Evolutionary conservation across 2,797 vertebrate species (phyloP).

Genomic region (Tinamus major): DNA sequence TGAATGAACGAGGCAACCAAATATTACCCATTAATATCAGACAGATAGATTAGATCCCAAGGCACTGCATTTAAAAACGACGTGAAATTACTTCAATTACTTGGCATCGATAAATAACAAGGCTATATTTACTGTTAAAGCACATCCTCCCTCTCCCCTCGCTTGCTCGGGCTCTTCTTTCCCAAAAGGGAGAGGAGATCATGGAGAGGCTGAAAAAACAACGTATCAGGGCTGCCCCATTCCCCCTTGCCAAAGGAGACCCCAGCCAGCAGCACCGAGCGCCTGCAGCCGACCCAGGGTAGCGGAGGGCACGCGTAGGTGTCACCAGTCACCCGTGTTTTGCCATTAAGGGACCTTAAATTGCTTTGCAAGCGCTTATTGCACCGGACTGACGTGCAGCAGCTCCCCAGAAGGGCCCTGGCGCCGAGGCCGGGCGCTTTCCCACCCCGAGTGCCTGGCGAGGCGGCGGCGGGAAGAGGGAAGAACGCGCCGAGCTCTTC

Average conservation of each 20-base stretch:
- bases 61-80: slow-evolving; percentile 69
- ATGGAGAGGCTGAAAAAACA: not conserved
- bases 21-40: slow-evolving; percentile 79
- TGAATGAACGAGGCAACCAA: slow-evolving; percentile 75
- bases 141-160: not conserved
- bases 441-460: not conserved
- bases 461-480: not conserved
- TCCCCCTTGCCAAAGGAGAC: not conserved
- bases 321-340: not conserved
- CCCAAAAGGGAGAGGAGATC: slow-evolving; percentile 9
- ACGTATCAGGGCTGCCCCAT: not conserved
- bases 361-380: not conserved
- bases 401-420: not conserved
- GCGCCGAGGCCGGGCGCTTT: not conserved
- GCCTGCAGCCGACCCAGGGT: not conserved
- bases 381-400: slow-evolving; percentile 15
- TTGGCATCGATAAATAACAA: slow-evolving; percentile 77
- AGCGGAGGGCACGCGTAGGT: accelerated
- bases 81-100: slow-evolving; percentile 78
- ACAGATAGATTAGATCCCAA: slow-evolving; percentile 78
- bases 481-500: slow-evolving; percentile 58
- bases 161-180: slow-evolving; percentile 8
- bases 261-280: too few species aligned
- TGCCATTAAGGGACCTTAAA: not conserved
- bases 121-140: slow-evolving; percentile 61